phyloP scores from a whole-genome alignment of 2,113 vertebrate genomes.

The Rhea pennata region DNA sequence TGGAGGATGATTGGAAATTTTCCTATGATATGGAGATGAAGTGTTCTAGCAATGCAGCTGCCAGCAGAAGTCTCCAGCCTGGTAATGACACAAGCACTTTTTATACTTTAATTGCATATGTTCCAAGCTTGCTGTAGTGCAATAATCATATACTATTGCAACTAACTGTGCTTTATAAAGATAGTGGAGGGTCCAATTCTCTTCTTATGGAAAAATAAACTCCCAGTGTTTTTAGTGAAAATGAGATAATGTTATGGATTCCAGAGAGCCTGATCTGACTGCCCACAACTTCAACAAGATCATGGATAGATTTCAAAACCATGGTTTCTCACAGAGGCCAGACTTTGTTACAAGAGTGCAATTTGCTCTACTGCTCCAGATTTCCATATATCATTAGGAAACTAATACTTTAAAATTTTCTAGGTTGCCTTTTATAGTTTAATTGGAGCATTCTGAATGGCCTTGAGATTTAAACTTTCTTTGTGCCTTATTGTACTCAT shows the following conservation, averaged over 20 bases:
- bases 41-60: background rate
- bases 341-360: fast-evolving
- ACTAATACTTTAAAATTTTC: background rate
- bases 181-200: background rate
- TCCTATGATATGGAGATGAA: background rate
- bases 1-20: background rate
- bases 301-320: background rate
- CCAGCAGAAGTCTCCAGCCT: slow-evolving; percentile 1
- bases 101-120: slow-evolving; percentile 27
- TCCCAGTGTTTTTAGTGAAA: background rate
- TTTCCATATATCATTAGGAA: background rate
- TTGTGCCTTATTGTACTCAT: background rate
- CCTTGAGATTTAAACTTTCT: background rate
- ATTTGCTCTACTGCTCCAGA: background rate
- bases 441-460: background rate
- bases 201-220: background rate
- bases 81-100: slow-evolving; percentile 6
- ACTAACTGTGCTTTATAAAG: background rate
- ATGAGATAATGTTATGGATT: background rate
- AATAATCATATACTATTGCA: background rate
- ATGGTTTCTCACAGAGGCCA: background rate
- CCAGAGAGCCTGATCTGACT: background rate
- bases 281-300: background rate
- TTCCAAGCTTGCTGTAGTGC: background rate
- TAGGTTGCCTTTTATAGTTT: background rate